Percentiles rank a stretch among this genome's conserved stretches.
Evolutionary conservation across 2,113 vertebrate species (phyloP).

Genomic region (Tursiops truncatus): DNA sequence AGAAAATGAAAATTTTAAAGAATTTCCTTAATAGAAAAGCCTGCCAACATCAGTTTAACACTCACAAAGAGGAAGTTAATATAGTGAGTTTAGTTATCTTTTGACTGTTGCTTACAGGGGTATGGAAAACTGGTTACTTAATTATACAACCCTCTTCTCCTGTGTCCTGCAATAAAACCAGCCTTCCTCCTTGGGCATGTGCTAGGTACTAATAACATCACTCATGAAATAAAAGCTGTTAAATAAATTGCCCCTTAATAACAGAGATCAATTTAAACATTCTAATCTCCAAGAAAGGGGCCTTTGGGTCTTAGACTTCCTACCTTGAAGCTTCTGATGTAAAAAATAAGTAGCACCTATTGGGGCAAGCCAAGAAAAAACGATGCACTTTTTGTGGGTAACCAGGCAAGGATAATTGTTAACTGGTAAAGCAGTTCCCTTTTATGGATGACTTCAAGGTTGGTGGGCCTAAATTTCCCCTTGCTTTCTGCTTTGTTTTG

Average conservation of each 20-base stretch:
- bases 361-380: slow-evolving; percentile 31
- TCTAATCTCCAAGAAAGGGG: not conserved
- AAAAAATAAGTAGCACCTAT: not conserved
- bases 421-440: not conserved
- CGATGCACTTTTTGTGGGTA: not conserved
- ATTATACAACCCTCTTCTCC: not conserved
- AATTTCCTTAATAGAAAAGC: slow-evolving; percentile 18
- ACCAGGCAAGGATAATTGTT: not conserved
- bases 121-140: not conserved
- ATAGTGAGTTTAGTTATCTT: not conserved
- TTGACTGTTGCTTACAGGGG: not conserved
- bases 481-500: slow-evolving; percentile 43
- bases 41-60: not conserved
- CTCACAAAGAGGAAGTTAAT: not conserved
- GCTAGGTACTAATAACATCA: not conserved
- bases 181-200: not conserved
- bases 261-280: slow-evolving; percentile 45
- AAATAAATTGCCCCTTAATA: slow-evolving; percentile 31
- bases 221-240: slow-evolving; percentile 46
- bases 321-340: not conserved
- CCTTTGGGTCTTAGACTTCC: slow-evolving; percentile 11
- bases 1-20: slow-evolving; percentile 7
- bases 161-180: slow-evolving; percentile 24
- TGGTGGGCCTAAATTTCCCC: slow-evolving; percentile 39
- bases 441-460: slow-evolving; percentile 10